Conservation (phyloP, 1,140 invertebrate species). For the Anthonomus grandis region DNA sequence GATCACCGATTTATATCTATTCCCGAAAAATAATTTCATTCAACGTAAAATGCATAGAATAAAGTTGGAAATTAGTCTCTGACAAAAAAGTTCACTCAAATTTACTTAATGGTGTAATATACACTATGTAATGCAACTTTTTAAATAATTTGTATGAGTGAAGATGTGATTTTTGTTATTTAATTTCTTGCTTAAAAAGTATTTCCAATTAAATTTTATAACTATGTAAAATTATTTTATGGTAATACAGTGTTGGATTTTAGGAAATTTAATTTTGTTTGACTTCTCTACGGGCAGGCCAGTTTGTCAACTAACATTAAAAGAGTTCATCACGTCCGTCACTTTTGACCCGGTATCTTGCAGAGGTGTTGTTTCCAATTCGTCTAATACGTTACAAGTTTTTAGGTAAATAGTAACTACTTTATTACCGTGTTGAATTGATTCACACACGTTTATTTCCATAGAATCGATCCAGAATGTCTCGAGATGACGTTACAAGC, state of each 20-base stretch:
- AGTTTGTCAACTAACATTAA: conserved; percentile 56
- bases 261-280: conserved; percentile 66
- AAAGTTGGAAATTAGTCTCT: too few relatives aligned
- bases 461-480: conserved; percentile 52
- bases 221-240: conserved; percentile 64
- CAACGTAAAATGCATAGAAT: too few relatives aligned
- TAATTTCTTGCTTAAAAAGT: not conserved
- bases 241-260: conserved; percentile 55
- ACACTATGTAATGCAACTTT: too few relatives aligned
- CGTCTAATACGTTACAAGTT: conserved; percentile 58
- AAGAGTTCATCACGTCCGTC: conserved; percentile 65
- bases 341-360: conserved; percentile 63
- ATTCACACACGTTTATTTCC: not conserved
- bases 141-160: too few relatives aligned
- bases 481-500: conserved; percentile 57
- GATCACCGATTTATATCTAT: too few relatives aligned
- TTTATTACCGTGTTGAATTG: not conserved
- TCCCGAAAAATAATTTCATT: too few relatives aligned
- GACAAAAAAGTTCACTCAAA: too few relatives aligned
- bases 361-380: conserved; percentile 63
- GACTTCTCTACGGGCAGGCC: conserved; percentile 59
- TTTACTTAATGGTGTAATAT: too few relatives aligned
- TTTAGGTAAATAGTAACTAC: conserved; percentile 34
- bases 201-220: conserved; percentile 63
- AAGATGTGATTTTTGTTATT: too few relatives aligned